Percentiles rank a stretch among this genome's conserved stretches.
Conservation (phyloP, 2,888 invertebrate species). For the Idaea biselata region DNA sequence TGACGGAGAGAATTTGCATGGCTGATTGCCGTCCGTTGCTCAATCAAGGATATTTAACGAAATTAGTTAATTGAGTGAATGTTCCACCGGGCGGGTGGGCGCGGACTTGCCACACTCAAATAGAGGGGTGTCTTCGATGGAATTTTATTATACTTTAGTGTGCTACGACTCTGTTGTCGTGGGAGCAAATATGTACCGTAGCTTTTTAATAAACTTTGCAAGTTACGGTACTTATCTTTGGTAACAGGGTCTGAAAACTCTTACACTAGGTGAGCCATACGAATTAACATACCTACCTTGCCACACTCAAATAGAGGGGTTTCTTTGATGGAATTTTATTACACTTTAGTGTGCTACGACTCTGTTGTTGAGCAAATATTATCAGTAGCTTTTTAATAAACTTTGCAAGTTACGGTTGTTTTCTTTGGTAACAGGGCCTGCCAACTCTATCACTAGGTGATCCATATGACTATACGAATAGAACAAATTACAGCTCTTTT, state of each 20-base stretch:
- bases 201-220: too few relatives aligned
- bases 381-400: too few relatives aligned
- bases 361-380: background rate
- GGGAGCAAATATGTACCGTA: background rate
- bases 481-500: too few relatives aligned
- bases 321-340: conserved; percentile 7
- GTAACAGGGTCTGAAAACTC: too few relatives aligned
- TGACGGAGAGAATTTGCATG: conserved; percentile 72
- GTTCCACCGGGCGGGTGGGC: conserved; percentile 51
- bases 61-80: conserved; percentile 80
- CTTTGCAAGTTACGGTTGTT: background rate
- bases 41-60: conserved; percentile 80
- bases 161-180: background rate
- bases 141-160: background rate
- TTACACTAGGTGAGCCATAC: too few relatives aligned
- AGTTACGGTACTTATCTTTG: background rate
- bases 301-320: conserved; percentile 18
- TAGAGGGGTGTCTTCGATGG: conserved; percentile 14
- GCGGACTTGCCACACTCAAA: conserved; percentile 30
- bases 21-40: conserved; percentile 78
- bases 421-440: too few relatives aligned
- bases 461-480: too few relatives aligned
- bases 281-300: too few relatives aligned
- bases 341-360: background rate
- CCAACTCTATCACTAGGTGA: too few relatives aligned